Evolutionary conservation across 2,797 vertebrate genomes (phyloP).

Genomic region (Staurois parvus): DNA sequence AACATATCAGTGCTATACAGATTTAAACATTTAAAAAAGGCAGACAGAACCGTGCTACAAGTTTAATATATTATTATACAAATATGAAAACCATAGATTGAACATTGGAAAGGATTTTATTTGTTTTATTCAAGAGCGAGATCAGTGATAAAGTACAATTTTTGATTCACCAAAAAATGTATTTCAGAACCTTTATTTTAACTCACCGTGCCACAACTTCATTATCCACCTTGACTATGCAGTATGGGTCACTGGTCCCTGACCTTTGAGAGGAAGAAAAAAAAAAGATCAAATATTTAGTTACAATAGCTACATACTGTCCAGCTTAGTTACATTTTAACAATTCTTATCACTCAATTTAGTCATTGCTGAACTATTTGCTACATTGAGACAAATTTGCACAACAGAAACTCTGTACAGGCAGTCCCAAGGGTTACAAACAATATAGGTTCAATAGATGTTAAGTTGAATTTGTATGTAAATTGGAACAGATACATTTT

Average conservation of each 20-base stretch:
- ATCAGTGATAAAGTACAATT: not conserved
- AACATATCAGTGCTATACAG: no score
- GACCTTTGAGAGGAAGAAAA: constrained; percentile 73
- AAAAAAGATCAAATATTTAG: not conserved
- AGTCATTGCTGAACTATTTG: constrained; percentile 27
- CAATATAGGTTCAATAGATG: no score
- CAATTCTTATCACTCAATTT: constrained; percentile 23
- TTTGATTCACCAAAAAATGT: not conserved
- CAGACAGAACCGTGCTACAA: no score
- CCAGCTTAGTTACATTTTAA: constrained; percentile 40
- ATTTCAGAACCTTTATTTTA: not conserved
- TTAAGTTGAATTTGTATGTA: no score
- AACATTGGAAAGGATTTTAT: no score
- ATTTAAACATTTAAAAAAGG: no score
- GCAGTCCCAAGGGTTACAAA: no score
- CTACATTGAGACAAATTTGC: not conserved
- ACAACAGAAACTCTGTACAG: not conserved
- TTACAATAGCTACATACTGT: constrained; percentile 4
- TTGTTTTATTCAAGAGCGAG: no score
- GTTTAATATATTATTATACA: no score
- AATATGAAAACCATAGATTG: no score
- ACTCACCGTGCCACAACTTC: constrained; percentile 92
- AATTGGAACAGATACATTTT: no score
- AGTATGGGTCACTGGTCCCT: constrained; percentile 92
- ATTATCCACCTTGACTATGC: constrained; percentile 90